These are phyloP conservation scores for Cuculus canorus DNA, from an alignment of 2,797 vertebrate species.

Conservation along the genomic window DNA sequence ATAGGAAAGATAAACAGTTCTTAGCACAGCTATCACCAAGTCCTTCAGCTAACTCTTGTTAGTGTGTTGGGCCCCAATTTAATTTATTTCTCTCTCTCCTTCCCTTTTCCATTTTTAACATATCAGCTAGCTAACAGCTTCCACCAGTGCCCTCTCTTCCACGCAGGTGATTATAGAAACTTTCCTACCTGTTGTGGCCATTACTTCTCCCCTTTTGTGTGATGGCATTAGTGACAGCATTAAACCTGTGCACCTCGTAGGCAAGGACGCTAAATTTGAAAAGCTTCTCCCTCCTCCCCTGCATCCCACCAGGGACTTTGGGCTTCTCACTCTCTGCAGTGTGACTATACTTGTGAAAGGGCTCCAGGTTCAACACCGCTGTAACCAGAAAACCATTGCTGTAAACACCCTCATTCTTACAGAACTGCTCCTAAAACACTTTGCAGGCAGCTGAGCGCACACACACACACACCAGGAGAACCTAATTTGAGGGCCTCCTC, in stretches of 20 bases:
- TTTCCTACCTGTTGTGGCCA: not conserved
- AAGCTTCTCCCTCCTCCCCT: not conserved
- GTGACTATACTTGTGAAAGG: not conserved
- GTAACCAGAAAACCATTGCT: not conserved
- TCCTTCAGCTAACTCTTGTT: not conserved
- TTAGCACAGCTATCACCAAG: not conserved
- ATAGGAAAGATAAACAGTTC: not conserved
- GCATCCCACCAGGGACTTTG: not conserved
- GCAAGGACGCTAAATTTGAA: not conserved
- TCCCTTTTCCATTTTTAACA: no score
- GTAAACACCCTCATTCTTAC: not conserved
- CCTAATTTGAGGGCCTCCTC: not conserved
- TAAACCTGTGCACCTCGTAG: not conserved
- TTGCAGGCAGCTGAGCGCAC: not conserved
- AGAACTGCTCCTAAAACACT: not conserved
- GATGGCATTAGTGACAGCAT: not conserved
- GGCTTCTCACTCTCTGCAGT: not conserved
- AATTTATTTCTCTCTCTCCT: not conserved
- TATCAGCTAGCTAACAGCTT: not conserved
- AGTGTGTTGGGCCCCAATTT: not conserved
- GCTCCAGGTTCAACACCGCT: not conserved
- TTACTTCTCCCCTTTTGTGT: not conserved
- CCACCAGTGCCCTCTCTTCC: not conserved
- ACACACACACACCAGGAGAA: not conserved
- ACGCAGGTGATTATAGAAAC: not conserved